Conservation (phyloP, 2,113 vertebrate genomes). For the Anas platyrhynchos region DNA sequence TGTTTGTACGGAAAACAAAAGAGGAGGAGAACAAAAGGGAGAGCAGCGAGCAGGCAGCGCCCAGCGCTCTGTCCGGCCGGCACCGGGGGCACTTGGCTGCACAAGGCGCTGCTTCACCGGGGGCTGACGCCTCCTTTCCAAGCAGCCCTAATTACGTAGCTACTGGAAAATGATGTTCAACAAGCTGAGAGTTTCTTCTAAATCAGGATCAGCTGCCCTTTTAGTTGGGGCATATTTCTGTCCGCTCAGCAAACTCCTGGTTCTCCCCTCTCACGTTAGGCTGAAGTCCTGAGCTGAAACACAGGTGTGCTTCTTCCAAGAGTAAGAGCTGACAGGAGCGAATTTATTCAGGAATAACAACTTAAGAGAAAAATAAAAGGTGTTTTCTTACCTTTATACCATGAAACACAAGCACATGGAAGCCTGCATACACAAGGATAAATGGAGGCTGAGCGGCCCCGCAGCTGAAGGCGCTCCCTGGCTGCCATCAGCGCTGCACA, state of each 20-base stretch:
- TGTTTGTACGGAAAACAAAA: background rate
- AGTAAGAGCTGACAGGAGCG: background rate
- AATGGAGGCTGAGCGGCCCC: background rate
- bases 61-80: background rate
- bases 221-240: background rate
- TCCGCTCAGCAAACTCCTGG: background rate
- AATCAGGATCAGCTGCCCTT: background rate
- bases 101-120: accelerated
- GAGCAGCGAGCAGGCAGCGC: background rate
- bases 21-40: background rate
- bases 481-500: background rate
- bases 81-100: background rate
- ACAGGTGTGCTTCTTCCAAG: accelerated
- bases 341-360: background rate
- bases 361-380: background rate
- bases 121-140: background rate
- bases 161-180: background rate
- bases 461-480: accelerated
- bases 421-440: background rate
- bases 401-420: background rate
- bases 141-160: accelerated
- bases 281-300: background rate
- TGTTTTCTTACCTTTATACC: background rate
- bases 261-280: background rate
- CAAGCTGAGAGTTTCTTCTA: background rate